These are phyloP conservation scores for Turnix velox DNA, from an alignment of 2,113 vertebrate genomes.

Conservation along the genomic window DNA sequence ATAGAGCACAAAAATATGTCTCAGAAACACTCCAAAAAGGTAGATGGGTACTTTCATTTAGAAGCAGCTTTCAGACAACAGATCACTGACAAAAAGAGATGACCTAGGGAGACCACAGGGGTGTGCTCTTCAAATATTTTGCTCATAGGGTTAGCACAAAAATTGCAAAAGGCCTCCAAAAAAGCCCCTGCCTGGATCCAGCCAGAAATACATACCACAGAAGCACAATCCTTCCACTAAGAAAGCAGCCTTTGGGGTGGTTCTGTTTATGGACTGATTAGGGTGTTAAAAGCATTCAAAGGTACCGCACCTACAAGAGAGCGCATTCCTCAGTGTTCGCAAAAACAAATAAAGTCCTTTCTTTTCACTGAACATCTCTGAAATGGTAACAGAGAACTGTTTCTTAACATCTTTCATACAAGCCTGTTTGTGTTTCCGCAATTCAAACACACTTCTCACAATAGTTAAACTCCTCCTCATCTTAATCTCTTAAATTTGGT, in stretches of 20 bases:
- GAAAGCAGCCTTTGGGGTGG: slow-evolving; percentile 7
- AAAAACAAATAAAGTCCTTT: not conserved
- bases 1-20: not conserved
- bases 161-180: not conserved
- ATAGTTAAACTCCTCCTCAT: not conserved
- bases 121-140: not conserved
- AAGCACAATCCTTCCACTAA: not conserved
- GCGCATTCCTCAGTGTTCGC: not conserved
- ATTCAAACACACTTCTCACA: not conserved
- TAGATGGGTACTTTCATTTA: not conserved
- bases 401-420: slow-evolving; percentile 1
- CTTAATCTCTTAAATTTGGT: not conserved
- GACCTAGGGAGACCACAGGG: not conserved
- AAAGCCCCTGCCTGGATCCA: not conserved
- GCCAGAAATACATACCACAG: slow-evolving; percentile 19
- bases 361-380: not conserved
- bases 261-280: not conserved
- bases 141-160: not conserved
- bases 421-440: not conserved
- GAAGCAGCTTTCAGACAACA: not conserved
- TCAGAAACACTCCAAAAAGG: not conserved
- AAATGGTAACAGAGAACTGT: not conserved
- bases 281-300: not conserved
- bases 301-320: slow-evolving; percentile 19
- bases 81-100: not conserved